phyloP scores from a whole-genome alignment of 2,888 invertebrate species.

The Acleris literana region DNA sequence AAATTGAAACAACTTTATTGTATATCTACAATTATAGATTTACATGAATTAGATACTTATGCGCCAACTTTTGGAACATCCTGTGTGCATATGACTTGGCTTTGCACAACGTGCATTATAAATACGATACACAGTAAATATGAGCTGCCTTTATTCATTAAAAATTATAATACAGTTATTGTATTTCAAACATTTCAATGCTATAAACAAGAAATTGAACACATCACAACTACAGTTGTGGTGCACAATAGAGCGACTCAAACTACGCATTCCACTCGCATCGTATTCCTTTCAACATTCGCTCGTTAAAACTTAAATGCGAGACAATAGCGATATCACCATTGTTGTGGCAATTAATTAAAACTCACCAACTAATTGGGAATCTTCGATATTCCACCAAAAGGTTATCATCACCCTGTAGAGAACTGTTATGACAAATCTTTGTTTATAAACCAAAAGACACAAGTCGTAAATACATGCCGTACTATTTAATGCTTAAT shows the following conservation, averaged over 20 bases:
- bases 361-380: constrained; percentile 34
- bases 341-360: constrained; percentile 33
- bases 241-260: constrained; percentile 9
- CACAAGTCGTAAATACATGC: too few species aligned
- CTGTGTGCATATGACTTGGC: too few species aligned
- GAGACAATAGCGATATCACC: constrained; percentile 17
- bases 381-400: constrained; percentile 46
- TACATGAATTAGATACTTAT: too few species aligned
- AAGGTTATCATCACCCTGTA: constrained; percentile 40
- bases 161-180: neutral
- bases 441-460: constrained; percentile 9
- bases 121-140: too few species aligned
- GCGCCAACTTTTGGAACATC: too few species aligned
- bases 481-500: neutral
- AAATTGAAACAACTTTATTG: too few species aligned
- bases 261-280: constrained; percentile 4
- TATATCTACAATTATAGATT: too few species aligned
- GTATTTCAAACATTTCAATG: neutral
- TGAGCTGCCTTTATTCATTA: too few species aligned
- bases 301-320: constrained; percentile 32
- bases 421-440: constrained; percentile 42
- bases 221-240: neutral
- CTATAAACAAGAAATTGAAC: neutral
- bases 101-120: too few species aligned
- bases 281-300: constrained; percentile 9